Base-by-base conservation (phyloP, 35 echinoderm and acorn worm genomes). In the Apostichopus parvimensis region DNA sequence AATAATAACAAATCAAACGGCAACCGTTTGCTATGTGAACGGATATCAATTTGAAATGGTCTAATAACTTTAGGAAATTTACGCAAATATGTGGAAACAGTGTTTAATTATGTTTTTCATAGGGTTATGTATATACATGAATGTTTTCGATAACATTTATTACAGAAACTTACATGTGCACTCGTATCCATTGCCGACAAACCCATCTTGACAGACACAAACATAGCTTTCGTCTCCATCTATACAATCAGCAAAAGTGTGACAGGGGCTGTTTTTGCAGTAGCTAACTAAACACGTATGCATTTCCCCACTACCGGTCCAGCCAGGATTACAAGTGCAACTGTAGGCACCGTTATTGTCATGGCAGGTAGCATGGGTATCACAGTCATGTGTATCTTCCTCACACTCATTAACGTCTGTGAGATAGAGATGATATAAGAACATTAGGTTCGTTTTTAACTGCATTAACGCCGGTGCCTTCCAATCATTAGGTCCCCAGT, bases 321-420 rank as follows among this genome's bases (percentile, higher is more conserved):
- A 91, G 11, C 89, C 89, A 61, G 57, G 28, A 91, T 56, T 18
- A 79, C 89, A 91, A 1, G 56, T 60, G 26, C 89, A 91, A 18
- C 76, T 91, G 14, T 80, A 91, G 23, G 22, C 56, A 22, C 89
- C 89, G 15, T 61, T 18, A 5, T 18, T 78, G 53, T 91, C 78
- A 14, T 18, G 7, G 15, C 89, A 91, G 24, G 57, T 79, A 12
- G 89, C 89, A 60, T 91, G 73, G 8, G 13, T 25, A 76, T 91
- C 89, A 28, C 89, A 91, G 14, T 77, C 55, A 91, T 79, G 8
- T 28, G 14, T 24, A 57, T 57, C 1, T 13, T 79, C 14, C n/a
- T 21, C 52, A 79, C 89, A 91, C 56, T 91, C 89, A 21, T 91
- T 76, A 14, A 91, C 34, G 28, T 91, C 89, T 91, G 25, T 84